Base-by-base conservation (phyloP, 2,888 invertebrate species). In the Limnephilus lunatus region DNA sequence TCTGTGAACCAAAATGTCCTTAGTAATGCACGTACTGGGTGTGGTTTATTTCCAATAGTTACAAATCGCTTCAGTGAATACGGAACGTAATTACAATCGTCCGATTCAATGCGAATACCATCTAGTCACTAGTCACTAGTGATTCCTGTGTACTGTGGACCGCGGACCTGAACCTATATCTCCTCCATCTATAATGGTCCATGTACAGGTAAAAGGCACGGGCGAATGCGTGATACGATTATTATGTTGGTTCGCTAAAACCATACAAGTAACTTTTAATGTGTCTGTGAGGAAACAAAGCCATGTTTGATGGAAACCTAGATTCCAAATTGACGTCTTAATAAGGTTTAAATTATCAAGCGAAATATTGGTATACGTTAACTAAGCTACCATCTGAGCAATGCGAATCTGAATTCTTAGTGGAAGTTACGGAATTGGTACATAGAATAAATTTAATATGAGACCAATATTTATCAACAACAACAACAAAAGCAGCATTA, bases 171-270 rank as follows among this genome's bases (percentile, higher is more conserved):
- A 68, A 68, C 68, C n/a, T 68, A 68, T n/a, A 68, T 68, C 68
- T 68, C 9, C 68, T 25, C 7, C 68, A 68, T 68, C 68, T 68
- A 25, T 68, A 68, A 68, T 68, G 25, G 68, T n/a, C 68, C 68
- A 7, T n/a, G 68, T 68, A n/a, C 25, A 25, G 68, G 68, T 68
- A 68, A 68, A 68, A 68, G 35, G 31, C 82, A 31, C 82, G 11
- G 82, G 15, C 82, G 82, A 83, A 83, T 83, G 83, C 83, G 83
- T 83, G 83, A 83, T n/a, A 35, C 83, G 83, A 83, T 32, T 83
- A 35, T 32, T 32, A 83, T 83, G 83, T 83, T 35, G 19, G 83
- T 14, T 35, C 7, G 5, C 83, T 25, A 83, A 83, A 83, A 83
- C 83, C 19, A 35, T 68, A 68, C 5, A 68, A 68, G 68, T 68